Percentiles rank a stretch among this genome's conserved stretches.
Conservation (phyloP, 2,888 invertebrate species). For the Oscheius myriophilus region DNA sequence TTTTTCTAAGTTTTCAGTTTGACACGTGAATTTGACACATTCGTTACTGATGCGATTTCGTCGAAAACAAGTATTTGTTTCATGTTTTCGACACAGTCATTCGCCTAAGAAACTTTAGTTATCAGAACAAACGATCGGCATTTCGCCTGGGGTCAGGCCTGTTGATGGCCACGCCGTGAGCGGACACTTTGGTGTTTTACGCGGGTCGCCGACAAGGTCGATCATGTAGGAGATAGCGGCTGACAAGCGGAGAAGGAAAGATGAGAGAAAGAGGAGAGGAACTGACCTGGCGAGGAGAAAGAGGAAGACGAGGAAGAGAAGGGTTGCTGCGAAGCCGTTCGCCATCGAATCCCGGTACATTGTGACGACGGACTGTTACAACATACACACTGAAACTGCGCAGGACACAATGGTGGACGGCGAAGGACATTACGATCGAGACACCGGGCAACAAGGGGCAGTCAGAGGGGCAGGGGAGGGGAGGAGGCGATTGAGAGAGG, state of each 20-base stretch:
- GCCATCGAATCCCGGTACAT: constrained; percentile 55
- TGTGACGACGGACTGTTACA: constrained; percentile 6
- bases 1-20: too few species aligned
- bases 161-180: constrained; percentile 6
- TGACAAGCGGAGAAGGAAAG: not conserved
- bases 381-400: not conserved
- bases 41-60: not conserved
- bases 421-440: constrained; percentile 9
- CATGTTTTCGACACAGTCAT: too few species aligned
- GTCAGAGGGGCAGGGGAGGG: constrained; percentile 3
- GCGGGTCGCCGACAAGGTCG: constrained; percentile 22
- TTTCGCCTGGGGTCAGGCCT: not conserved
- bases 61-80: not conserved
- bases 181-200: constrained; percentile 9
- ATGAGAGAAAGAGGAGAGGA: not conserved
- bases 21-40: too few species aligned
- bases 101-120: not conserved
- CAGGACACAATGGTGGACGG: constrained; percentile 17
- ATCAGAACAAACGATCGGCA: not conserved
- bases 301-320: constrained; percentile 55
- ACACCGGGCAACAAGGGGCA: not conserved
- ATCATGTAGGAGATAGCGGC: constrained; percentile 14
- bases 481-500: not conserved
- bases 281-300: constrained; percentile 51
- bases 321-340: constrained; percentile 51